Base-by-base conservation (phyloP, 2,113 vertebrate genomes). In the Mustela lutreola region DNA sequence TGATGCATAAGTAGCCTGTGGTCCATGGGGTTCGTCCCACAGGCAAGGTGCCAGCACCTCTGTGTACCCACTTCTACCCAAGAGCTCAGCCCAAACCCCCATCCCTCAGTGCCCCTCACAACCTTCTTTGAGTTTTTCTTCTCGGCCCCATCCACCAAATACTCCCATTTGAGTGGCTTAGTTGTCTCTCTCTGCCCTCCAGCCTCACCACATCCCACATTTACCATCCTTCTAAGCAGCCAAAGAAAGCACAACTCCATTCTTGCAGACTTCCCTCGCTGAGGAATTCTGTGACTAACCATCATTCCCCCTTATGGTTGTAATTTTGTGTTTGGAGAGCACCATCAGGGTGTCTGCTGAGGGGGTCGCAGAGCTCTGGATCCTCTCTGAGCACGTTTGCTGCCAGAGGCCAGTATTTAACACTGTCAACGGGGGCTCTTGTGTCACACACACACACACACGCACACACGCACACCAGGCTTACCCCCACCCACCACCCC, bases 401-500 rank as follows among this genome's bases (percentile, higher is more conserved):
- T 33, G 67, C 63, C 36, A 53, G 28, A 76, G 75, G 36, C 50
- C 12, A 31, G 21, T 39, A 65, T 60, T 24, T 94, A n/a, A 58
- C 39, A 63, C 42, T 45, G 60, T 56, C 67, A 70, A 36, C 19
- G 70, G 70, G 31, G 11, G 24, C 42, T 88, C 76, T 83, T 18
- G 12, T 26, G 8, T 48, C 48, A 31, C 56, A 48, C 21, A 76
- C 58, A 86, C 6, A 14, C 0, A 4, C 8, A 16, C 62, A 48
- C 21, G 70, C 58, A 82, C 8, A 14, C 0, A 4, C 8, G 14
- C 62, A 3, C 6, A 18, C 62, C 28, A 73, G 18, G 50, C 7
- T 0, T 0, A 26, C 11, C 65, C 1, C 11, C 48, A 12, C 22
- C 22, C 71, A 87, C 21, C 0, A 1, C 45, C 33, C 7, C 3